These are phyloP conservation scores for Alsophila aescularia DNA, from an alignment of 2,888 invertebrate genomes.

Conservation along the genomic window DNA sequence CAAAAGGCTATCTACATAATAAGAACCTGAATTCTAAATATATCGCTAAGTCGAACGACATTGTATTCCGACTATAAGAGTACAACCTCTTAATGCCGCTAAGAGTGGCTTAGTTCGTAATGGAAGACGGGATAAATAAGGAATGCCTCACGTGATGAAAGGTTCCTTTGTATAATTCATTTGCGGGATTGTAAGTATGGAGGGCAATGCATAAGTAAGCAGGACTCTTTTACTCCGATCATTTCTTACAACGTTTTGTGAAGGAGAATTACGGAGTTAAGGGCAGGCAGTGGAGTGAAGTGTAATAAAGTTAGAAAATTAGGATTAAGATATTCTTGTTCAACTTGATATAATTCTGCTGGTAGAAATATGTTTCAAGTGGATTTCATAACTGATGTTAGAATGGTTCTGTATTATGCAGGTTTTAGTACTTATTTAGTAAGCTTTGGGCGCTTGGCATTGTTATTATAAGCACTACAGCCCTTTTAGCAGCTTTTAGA, in stretches of 20 bases:
- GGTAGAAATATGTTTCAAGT: neutral
- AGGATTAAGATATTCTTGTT: neutral
- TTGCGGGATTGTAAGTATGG: constrained; percentile 45
- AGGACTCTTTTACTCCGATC: constrained; percentile 29
- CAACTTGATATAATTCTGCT: neutral
- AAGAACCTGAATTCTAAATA: no score
- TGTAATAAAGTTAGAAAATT: constrained; percentile 17
- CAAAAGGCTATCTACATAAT: no score
- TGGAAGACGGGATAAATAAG: constrained; percentile 54
- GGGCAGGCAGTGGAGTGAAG: constrained; percentile 14
- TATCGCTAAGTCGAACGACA: constrained; percentile 16
- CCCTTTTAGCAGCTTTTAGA: no score
- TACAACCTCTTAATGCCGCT: constrained; percentile 39
- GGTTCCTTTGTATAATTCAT: constrained; percentile 56
- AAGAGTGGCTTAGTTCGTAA: constrained; percentile 45
- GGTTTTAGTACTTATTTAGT: no score
- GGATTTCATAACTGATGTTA: no score
- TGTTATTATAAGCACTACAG: no score
- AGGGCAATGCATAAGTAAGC: constrained; percentile 47
- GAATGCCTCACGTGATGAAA: constrained; percentile 46
- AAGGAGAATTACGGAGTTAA: constrained; percentile 13
- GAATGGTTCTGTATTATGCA: no score
- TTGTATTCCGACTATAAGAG: constrained; percentile 45
- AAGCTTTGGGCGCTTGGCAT: no score
- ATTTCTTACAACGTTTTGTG: constrained; percentile 23